Conservation (phyloP, 2,113 vertebrate genomes). For the Neolamprologus sp. region DNA sequence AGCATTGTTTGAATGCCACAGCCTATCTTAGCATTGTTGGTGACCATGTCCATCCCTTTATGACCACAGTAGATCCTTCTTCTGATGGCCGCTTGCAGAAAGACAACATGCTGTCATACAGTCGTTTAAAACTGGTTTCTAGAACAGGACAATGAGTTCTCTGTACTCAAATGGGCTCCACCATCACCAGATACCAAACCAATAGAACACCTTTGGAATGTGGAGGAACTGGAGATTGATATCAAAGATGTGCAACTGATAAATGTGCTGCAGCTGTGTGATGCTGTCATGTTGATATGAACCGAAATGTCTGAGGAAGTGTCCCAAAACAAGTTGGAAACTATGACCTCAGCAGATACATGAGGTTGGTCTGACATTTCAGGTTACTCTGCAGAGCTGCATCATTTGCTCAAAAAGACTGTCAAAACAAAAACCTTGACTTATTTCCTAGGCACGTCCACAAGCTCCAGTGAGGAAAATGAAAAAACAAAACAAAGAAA, state of each 20-base stretch:
- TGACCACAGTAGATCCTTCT: neutral
- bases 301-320: neutral
- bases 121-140: neutral
- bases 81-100: neutral
- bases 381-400: neutral
- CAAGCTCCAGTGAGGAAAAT: neutral
- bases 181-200: neutral
- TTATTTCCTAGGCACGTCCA: neutral
- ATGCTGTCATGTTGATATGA: neutral
- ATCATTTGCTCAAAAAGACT: neutral
- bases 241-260: neutral
- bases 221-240: neutral
- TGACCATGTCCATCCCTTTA: neutral
- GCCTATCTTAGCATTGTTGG: neutral
- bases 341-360: neutral
- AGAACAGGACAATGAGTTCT: neutral
- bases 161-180: neutral
- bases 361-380: neutral
- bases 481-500: neutral
- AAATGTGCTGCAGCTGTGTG: neutral
- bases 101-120: neutral
- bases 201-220: neutral
- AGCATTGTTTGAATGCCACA: neutral
- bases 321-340: neutral
- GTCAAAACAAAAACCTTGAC: neutral